phyloP scores from a whole-genome alignment of 2,888 invertebrate genomes.

The Esperia sulphurella region DNA sequence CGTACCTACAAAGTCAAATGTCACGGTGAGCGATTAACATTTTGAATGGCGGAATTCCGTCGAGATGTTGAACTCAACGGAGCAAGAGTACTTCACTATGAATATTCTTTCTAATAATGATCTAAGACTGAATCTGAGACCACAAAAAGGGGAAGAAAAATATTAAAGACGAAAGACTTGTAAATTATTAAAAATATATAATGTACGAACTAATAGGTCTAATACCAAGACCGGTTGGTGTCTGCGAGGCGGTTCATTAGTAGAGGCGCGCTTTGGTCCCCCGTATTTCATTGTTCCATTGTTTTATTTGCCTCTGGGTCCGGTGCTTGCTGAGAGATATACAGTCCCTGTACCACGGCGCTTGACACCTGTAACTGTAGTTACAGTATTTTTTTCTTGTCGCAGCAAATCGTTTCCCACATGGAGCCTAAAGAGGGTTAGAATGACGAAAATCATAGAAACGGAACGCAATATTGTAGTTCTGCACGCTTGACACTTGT shows the following conservation, averaged over 20 bases:
- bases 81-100: too few species aligned
- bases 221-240: slow-evolving; percentile 39
- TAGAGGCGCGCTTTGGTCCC: slow-evolving; percentile 46
- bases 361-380: slow-evolving; percentile 40
- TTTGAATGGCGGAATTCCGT: slow-evolving; percentile 7
- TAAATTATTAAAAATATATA: neutral
- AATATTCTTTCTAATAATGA: too few species aligned
- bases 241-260: slow-evolving; percentile 50
- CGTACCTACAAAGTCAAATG: slow-evolving; percentile 9
- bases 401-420: slow-evolving; percentile 11
- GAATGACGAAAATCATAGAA: slow-evolving; percentile 36
- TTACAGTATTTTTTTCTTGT: slow-evolving; percentile 22
- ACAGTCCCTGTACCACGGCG: slow-evolving; percentile 30
- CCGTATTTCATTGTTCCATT: slow-evolving; percentile 60
- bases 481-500: neutral
- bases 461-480: slow-evolving; percentile 35
- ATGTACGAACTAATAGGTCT: slow-evolving; percentile 21
- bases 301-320: slow-evolving; percentile 49
- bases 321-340: slow-evolving; percentile 50
- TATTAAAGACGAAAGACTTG: neutral
- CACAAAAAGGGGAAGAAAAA: neutral
- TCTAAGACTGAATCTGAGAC: neutral
- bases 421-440: slow-evolving; percentile 14
- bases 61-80: slow-evolving; percentile 1
- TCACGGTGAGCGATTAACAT: slow-evolving; percentile 14